Evolutionary conservation across 2,888 invertebrate species (phyloP).

Genomic region (Andrena bucephala): DNA sequence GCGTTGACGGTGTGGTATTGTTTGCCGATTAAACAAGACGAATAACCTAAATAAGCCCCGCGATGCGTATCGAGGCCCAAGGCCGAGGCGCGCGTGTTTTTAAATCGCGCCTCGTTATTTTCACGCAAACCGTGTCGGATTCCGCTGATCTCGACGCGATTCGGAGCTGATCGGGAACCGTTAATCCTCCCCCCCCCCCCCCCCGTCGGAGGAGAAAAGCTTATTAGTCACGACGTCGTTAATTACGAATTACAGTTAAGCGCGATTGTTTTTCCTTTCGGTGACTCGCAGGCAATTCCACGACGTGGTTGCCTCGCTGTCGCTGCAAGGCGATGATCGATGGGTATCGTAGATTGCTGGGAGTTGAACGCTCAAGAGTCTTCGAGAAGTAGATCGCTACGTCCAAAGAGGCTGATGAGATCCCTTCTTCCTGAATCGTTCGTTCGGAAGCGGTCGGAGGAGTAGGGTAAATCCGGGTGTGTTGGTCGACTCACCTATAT

Average conservation of each 20-base stretch:
- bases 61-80: slow-evolving; percentile 57
- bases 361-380: no score
- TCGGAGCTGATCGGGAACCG: slow-evolving; percentile 1
- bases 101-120: slow-evolving; percentile 57
- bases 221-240: background rate
- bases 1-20: slow-evolving; percentile 44
- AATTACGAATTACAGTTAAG: slow-evolving; percentile 23
- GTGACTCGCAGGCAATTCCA: background rate
- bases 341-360: no score
- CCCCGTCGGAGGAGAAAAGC: background rate
- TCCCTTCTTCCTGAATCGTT: no score
- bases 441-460: no score
- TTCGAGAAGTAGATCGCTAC: no score
- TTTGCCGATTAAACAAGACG: slow-evolving; percentile 68
- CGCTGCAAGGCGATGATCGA: no score
- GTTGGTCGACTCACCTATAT: no score
- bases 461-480: no score
- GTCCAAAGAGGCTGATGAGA: no score
- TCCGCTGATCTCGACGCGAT: slow-evolving; percentile 49
- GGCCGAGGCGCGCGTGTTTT: slow-evolving; percentile 58
- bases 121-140: slow-evolving; percentile 47
- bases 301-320: background rate
- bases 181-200: background rate
- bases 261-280: slow-evolving; percentile 23
- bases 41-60: slow-evolving; percentile 68